Conservation (phyloP, 2,797 vertebrate species). For the Chelonia mydas region DNA sequence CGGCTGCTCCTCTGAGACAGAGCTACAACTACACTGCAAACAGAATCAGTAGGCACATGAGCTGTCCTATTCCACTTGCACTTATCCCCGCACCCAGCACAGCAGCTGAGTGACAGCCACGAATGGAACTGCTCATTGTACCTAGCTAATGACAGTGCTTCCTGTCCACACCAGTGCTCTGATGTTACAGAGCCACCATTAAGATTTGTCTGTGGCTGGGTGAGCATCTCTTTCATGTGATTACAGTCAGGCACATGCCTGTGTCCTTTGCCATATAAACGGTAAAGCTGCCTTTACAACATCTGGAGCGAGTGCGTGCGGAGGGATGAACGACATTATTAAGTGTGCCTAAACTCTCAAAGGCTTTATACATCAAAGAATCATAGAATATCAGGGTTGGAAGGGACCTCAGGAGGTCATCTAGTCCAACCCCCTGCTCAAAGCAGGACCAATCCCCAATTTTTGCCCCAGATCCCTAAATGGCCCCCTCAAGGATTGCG, state of each 20-base stretch:
- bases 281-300: background rate
- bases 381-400: too few relatives aligned
- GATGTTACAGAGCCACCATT: background rate
- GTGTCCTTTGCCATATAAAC: too few relatives aligned
- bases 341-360: background rate
- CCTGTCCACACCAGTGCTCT: background rate
- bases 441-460: too few relatives aligned
- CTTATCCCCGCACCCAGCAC: background rate
- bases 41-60: background rate
- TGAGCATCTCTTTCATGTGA: too few relatives aligned
- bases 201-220: background rate
- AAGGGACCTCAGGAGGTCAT: too few relatives aligned
- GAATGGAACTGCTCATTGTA: background rate
- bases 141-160: too few relatives aligned
- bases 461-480: too few relatives aligned
- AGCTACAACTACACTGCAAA: background rate
- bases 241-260: background rate
- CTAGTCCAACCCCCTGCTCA: too few relatives aligned
- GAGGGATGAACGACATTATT: background rate
- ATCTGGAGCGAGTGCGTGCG: background rate
- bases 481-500: too few relatives aligned
- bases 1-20: background rate
- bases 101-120: background rate
- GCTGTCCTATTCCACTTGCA: background rate
- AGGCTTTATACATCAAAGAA: too few relatives aligned